Conservation (phyloP, 2,797 vertebrate species). For the Protosalanx chinensis region DNA sequence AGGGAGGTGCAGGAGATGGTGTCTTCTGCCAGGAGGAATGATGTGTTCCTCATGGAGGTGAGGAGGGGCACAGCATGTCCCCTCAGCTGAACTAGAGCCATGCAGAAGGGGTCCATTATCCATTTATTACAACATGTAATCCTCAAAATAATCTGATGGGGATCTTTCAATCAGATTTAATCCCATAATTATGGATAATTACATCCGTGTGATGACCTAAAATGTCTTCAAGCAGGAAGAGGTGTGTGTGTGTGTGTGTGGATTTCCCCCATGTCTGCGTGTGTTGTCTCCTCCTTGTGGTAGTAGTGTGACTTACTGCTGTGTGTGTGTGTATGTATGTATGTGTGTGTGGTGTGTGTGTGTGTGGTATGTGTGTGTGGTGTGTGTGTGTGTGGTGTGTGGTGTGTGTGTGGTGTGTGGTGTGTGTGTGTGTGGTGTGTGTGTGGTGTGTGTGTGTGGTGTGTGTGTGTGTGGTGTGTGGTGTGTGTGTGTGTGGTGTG, state of each 20-base stretch:
- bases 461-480: not conserved
- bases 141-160: not conserved
- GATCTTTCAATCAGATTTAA: not conserved
- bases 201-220: too few relatives aligned
- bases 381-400: too few relatives aligned
- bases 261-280: not conserved
- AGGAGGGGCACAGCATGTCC: not conserved
- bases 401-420: too few relatives aligned
- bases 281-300: too few relatives aligned
- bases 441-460: too few relatives aligned
- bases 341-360: not conserved
- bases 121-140: not conserved
- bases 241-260: not conserved
- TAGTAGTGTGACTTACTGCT: not conserved
- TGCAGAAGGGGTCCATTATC: not conserved
- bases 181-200: not conserved
- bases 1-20: conserved; percentile 76
- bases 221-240: too few relatives aligned
- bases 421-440: too few relatives aligned
- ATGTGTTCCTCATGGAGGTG: conserved; percentile 90
- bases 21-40: conserved; percentile 62
- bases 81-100: not conserved
- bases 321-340: not conserved
- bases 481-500: not conserved
- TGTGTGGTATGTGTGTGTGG: too few relatives aligned